Conservation (phyloP, 1,140 invertebrate species). For the Parapsyche elsis region DNA sequence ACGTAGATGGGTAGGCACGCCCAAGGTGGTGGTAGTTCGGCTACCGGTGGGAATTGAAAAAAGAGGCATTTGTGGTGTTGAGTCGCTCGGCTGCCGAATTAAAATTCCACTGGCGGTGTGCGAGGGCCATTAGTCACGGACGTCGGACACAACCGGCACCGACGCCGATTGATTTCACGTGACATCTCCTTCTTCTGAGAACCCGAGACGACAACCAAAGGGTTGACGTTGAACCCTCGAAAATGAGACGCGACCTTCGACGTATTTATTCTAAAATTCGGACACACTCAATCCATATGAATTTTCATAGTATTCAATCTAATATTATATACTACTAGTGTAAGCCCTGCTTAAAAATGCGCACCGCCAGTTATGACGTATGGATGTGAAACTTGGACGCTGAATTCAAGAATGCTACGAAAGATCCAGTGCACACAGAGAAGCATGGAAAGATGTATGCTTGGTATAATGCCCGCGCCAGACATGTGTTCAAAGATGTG, state of each 20-base stretch:
- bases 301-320: too few species aligned
- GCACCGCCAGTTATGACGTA: too few species aligned
- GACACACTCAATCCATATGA: too few species aligned
- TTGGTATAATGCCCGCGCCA: too few species aligned
- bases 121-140: constrained; percentile 43
- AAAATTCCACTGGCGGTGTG: constrained; percentile 40
- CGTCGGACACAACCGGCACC: constrained; percentile 30
- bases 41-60: constrained; percentile 39
- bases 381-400: too few species aligned
- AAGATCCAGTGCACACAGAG: too few species aligned
- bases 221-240: constrained; percentile 11
- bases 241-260: neutral
- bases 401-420: too few species aligned
- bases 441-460: too few species aligned
- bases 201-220: neutral
- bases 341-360: too few species aligned
- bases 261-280: neutral
- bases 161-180: constrained; percentile 50
- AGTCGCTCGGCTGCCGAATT: constrained; percentile 44
- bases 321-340: too few species aligned
- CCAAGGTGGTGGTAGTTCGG: neutral
- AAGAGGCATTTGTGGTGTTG: neutral
- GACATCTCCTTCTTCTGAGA: constrained; percentile 45
- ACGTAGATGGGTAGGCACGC: too few species aligned
- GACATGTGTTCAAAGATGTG: too few species aligned